These are phyloP conservation scores for Petrocephalus zakoni DNA, from an alignment of 2,113 vertebrate species.

Conservation along the genomic window DNA sequence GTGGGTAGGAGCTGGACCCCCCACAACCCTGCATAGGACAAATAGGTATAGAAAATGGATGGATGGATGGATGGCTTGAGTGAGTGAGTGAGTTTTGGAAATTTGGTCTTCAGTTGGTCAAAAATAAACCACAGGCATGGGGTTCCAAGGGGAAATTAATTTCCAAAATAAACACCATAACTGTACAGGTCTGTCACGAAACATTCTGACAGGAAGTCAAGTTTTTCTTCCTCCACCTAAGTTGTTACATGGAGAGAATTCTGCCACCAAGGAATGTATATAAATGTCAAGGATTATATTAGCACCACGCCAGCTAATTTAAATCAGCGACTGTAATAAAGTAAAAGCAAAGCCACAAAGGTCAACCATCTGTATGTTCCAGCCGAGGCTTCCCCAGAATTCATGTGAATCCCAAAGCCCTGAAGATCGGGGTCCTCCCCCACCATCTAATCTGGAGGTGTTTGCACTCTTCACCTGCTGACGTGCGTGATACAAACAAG, in stretches of 20 bases:
- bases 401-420: constrained; percentile 40
- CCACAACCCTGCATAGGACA: not conserved
- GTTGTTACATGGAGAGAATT: not conserved
- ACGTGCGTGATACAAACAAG: constrained; percentile 47
- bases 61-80: not conserved
- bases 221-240: not conserved
- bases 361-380: constrained; percentile 33
- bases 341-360: not conserved
- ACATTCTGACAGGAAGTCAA: not conserved
- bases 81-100: not conserved
- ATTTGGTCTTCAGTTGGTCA: not conserved
- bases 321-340: constrained; percentile 23
- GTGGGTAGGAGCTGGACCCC: not conserved
- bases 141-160: not conserved
- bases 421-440: constrained; percentile 40
- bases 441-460: constrained; percentile 27
- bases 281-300: constrained; percentile 3
- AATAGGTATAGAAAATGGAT: not conserved
- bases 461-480: constrained; percentile 33
- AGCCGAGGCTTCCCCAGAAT: constrained; percentile 33
- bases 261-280: not conserved
- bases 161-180: not conserved
- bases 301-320: not conserved
- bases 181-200: not conserved
- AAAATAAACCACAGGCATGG: not conserved